Conservation (phyloP, 35 echinoderm and acorn worm species). For the Apostichopus japonicus region DNA sequence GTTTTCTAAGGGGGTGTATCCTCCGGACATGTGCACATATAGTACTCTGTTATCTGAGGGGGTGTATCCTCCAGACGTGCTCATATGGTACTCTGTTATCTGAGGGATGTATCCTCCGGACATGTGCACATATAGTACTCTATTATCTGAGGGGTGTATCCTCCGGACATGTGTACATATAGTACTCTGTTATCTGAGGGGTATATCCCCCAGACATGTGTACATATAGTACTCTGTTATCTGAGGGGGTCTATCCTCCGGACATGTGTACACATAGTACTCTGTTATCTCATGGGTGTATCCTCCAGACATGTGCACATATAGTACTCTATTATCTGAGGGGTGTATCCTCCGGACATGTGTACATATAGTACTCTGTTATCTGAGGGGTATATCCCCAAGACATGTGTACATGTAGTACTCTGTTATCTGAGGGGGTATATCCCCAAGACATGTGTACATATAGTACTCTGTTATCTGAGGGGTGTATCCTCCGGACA, state of each 20-base stretch:
- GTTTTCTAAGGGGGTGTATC: background rate
- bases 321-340: constrained; percentile 1
- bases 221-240: constrained; percentile 7
- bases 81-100: background rate
- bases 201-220: background rate
- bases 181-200: background rate
- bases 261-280: constrained; percentile 22
- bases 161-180: constrained; percentile 16
- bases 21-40: constrained; percentile 16
- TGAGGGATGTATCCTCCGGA: background rate
- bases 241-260: background rate
- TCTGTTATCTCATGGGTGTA: background rate
- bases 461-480: constrained; percentile 1
- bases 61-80: background rate
- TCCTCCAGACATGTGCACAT: constrained; percentile 2
- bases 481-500: background rate
- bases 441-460: background rate
- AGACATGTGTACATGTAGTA: constrained; percentile 20
- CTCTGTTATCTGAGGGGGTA: background rate
- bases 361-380: constrained; percentile 19
- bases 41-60: background rate
- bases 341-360: background rate
- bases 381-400: background rate
- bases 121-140: constrained; percentile 24
- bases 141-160: too few relatives aligned